Evolutionary conservation across 2,888 invertebrate species (phyloP).

Genomic region (Drosophila fulvimacula): DNA sequence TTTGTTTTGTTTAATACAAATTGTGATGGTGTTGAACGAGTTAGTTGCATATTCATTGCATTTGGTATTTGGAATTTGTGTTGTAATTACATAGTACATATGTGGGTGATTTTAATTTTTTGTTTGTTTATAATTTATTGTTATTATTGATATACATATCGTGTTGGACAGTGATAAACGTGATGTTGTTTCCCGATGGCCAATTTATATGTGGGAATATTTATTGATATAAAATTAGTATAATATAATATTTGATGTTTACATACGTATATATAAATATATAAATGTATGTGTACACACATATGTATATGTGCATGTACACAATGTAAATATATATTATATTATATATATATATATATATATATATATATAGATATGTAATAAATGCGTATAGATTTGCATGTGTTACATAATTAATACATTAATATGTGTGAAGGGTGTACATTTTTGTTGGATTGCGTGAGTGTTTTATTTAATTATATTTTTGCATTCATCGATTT

Average conservation of each 20-base stretch:
- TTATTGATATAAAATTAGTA: constrained; percentile 31
- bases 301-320: constrained; percentile 34
- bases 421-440: constrained; percentile 53
- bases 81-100: constrained; percentile 43
- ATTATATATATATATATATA: constrained; percentile 28
- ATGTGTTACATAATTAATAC: constrained; percentile 54
- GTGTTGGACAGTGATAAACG: constrained; percentile 38
- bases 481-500: constrained; percentile 69
- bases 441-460: constrained; percentile 49
- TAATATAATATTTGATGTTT: constrained; percentile 21
- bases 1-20: constrained; percentile 11
- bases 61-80: constrained; percentile 50
- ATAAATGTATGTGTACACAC: constrained; percentile 26
- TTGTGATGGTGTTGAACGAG: constrained; percentile 52
- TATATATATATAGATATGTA: constrained; percentile 30
- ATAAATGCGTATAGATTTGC: constrained; percentile 34
- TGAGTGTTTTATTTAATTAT: constrained; percentile 60
- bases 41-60: constrained; percentile 67
- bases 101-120: constrained; percentile 17
- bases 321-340: too few species aligned
- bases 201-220: constrained; percentile 35
- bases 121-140: constrained; percentile 14
- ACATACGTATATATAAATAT: constrained; percentile 16
- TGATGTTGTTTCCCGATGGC: constrained; percentile 41
- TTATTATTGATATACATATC: constrained; percentile 33